Evolutionary conservation across 2,888 invertebrate species (phyloP).

Genomic region (Tortricodes alternella): DNA sequence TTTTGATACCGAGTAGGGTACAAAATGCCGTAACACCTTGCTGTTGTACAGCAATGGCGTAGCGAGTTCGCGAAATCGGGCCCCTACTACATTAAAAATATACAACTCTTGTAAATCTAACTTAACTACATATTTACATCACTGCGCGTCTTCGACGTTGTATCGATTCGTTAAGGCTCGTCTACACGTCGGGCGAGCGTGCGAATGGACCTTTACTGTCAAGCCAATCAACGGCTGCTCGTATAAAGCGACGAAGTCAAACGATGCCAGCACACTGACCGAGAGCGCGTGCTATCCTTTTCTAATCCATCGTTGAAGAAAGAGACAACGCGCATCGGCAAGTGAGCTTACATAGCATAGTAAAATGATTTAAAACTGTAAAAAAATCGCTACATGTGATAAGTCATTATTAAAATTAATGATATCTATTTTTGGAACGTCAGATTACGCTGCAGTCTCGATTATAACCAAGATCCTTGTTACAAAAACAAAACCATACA

Average conservation of each 20-base stretch:
- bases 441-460: too few relatives aligned
- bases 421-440: too few relatives aligned
- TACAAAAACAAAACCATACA: not conserved
- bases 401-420: too few relatives aligned
- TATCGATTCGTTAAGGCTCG: constrained; percentile 1
- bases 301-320: constrained; percentile 7
- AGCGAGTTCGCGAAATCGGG: constrained; percentile 63
- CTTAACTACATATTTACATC: constrained; percentile 47
- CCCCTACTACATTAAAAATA: constrained; percentile 58
- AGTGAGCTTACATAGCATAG: not conserved
- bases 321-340: constrained; percentile 3
- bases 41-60: constrained; percentile 11
- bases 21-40: not conserved
- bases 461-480: too few relatives aligned
- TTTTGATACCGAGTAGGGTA: not conserved
- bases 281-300: not conserved
- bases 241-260: constrained; percentile 13
- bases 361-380: too few relatives aligned
- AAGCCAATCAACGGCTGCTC: not conserved
- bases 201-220: not conserved
- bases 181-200: not conserved
- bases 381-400: not conserved
- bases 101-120: constrained; percentile 41
- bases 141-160: constrained; percentile 19
- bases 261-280: constrained; percentile 4